Conservation (phyloP, 1,140 invertebrate species). For the Meloidogyne exigua region DNA sequence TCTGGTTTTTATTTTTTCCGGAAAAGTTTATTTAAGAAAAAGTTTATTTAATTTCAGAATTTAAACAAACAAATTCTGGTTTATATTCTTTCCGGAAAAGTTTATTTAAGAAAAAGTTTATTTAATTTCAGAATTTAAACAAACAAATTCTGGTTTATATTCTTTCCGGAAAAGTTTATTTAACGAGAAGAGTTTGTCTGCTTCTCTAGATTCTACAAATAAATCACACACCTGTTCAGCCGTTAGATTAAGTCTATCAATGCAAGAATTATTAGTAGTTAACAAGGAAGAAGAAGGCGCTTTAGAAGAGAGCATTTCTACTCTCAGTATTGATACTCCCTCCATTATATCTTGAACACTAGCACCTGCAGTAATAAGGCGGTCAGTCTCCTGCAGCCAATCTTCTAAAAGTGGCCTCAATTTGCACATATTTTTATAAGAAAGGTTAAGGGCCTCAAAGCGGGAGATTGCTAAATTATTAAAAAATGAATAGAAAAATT, state of each 20-base stretch:
- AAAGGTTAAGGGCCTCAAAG: slow-evolving; percentile 95
- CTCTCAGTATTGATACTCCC: slow-evolving; percentile 27
- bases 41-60: too few species aligned
- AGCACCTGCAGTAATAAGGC: slow-evolving; percentile 69
- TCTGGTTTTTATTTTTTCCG: too few species aligned
- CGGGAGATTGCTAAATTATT: slow-evolving; percentile 76
- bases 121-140: too few species aligned
- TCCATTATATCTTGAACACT: slow-evolving; percentile 55
- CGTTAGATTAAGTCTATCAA: neutral
- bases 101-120: too few species aligned
- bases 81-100: too few species aligned
- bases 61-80: too few species aligned
- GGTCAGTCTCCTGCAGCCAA: slow-evolving; percentile 94
- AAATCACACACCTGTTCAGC: too few species aligned
- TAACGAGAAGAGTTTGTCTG: too few species aligned
- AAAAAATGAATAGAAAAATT: neutral
- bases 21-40: too few species aligned
- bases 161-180: too few species aligned
- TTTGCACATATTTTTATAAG: slow-evolving; percentile 99
- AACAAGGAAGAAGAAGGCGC: neutral
- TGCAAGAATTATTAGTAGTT: neutral
- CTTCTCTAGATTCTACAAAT: too few species aligned
- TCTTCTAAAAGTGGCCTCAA: slow-evolving; percentile 92
- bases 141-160: too few species aligned
- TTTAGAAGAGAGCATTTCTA: slow-evolving; percentile 5